phyloP scores from a whole-genome alignment of 2,113 vertebrate species.

The Turdus rufiventris region DNA sequence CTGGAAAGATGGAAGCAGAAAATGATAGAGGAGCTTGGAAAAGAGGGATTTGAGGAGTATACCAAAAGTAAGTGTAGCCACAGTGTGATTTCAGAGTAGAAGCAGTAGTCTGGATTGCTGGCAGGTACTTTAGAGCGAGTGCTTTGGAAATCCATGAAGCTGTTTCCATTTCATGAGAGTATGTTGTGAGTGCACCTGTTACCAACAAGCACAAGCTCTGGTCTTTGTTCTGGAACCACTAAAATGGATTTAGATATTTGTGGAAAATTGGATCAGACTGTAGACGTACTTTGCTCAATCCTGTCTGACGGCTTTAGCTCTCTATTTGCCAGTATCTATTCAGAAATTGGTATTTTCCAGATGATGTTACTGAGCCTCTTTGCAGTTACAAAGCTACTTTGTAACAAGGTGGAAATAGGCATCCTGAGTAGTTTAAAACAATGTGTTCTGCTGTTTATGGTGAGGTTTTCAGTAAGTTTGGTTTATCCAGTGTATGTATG shows the following conservation, averaged over 20 bases:
- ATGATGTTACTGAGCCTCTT: not conserved
- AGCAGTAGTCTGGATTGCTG: not conserved
- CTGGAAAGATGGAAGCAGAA: constrained; percentile 89
- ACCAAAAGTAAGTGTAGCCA: constrained; percentile 77
- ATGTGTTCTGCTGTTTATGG: not conserved
- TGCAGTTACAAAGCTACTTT: not conserved
- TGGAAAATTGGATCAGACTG: not conserved
- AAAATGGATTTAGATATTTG: not conserved
- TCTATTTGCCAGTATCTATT: not conserved
- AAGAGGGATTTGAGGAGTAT: constrained; percentile 88
- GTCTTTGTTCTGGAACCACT: not conserved
- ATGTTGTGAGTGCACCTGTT: not conserved
- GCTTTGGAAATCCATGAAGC: not conserved
- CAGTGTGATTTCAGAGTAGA: not conserved
- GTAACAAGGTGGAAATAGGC: not conserved
- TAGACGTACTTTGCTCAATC: not conserved
- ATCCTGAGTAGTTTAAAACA: not conserved
- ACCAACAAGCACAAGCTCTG: not conserved
- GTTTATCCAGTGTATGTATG: not conserved
- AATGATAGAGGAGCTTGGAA: constrained; percentile 87
- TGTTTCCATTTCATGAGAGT: not conserved
- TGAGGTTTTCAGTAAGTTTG: not conserved
- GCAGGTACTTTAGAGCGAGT: fast-evolving
- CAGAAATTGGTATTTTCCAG: not conserved
- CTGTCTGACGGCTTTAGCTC: not conserved